Evolutionary conservation across 2,113 vertebrate genomes (phyloP).

Genomic region (Petrocephalus zakoni): DNA sequence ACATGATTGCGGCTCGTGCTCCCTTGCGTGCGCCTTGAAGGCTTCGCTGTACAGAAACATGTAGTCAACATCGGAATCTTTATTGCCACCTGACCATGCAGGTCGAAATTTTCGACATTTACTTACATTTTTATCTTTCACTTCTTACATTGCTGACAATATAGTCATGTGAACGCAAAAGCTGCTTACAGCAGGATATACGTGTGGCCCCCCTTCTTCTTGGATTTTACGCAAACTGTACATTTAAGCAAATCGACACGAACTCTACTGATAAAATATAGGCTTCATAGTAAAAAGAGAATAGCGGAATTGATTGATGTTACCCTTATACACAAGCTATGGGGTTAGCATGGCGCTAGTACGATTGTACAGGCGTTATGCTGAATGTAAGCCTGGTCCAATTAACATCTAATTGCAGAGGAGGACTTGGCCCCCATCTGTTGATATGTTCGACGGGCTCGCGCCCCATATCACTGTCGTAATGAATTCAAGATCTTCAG

Average conservation of each 20-base stretch:
- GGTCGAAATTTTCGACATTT: neutral
- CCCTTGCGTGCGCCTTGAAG: neutral
- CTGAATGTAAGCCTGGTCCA: neutral
- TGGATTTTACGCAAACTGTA: neutral
- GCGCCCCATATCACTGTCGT: conserved; percentile 47
- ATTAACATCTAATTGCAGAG: conserved; percentile 36
- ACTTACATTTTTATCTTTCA: neutral
- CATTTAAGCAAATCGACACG: neutral
- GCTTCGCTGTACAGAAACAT: neutral
- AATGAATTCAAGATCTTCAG: neutral
- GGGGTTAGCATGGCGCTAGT: too few relatives aligned
- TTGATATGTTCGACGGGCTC: conserved; percentile 48
- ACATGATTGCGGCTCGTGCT: neutral
- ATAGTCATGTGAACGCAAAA: neutral
- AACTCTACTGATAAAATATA: neutral
- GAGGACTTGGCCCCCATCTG: conserved; percentile 40
- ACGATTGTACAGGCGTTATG: conserved; percentile 18
- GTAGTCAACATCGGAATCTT: neutral
- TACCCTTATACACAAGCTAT: neutral
- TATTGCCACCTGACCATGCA: neutral
- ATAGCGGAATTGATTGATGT: neutral
- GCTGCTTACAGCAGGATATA: neutral
- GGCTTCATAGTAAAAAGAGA: neutral
- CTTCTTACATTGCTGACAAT: neutral
- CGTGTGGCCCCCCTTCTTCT: neutral